These are phyloP conservation scores for Abrostola tripartita DNA, from an alignment of 2,888 invertebrate species.

Conservation along the genomic window DNA sequence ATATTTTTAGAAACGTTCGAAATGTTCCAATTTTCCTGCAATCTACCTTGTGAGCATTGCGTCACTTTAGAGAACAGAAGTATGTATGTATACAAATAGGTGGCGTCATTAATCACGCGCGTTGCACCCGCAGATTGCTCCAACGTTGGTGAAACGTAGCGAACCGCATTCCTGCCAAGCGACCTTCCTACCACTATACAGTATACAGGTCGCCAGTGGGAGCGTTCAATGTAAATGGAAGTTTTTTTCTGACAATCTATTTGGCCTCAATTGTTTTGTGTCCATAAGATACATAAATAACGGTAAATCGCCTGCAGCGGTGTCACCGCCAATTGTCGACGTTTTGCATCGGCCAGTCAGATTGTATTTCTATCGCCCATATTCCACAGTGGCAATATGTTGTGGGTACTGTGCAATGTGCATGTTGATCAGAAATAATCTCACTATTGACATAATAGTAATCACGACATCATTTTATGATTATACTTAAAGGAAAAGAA, in stretches of 20 bases:
- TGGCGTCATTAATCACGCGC: slow-evolving; percentile 35
- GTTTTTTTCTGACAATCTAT: slow-evolving; percentile 25
- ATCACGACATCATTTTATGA: no score
- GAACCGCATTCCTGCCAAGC: slow-evolving; percentile 21
- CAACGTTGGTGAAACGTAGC: slow-evolving; percentile 11
- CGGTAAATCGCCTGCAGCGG: slow-evolving; percentile 24
- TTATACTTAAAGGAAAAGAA: no score
- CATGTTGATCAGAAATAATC: no score
- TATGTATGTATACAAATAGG: slow-evolving; percentile 28
- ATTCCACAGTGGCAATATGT: neutral
- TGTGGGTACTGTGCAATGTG: no score
- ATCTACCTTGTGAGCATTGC: slow-evolving; percentile 5
- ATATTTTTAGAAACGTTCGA: neutral
- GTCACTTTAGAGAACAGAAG: slow-evolving; percentile 12
- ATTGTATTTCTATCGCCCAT: slow-evolving; percentile 19
- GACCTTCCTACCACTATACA: slow-evolving; percentile 2
- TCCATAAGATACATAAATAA: slow-evolving; percentile 3
- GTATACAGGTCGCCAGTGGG: slow-evolving; percentile 1
- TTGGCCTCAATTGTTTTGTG: slow-evolving; percentile 18
- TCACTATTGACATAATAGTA: no score
- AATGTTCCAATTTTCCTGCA: neutral
- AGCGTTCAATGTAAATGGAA: neutral
- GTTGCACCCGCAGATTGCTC: slow-evolving; percentile 26
- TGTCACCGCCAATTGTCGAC: slow-evolving; percentile 17
- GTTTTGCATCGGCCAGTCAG: slow-evolving; percentile 16